Base-by-base conservation (phyloP, 2,888 invertebrate species). In the Charanyca ferruginea region DNA sequence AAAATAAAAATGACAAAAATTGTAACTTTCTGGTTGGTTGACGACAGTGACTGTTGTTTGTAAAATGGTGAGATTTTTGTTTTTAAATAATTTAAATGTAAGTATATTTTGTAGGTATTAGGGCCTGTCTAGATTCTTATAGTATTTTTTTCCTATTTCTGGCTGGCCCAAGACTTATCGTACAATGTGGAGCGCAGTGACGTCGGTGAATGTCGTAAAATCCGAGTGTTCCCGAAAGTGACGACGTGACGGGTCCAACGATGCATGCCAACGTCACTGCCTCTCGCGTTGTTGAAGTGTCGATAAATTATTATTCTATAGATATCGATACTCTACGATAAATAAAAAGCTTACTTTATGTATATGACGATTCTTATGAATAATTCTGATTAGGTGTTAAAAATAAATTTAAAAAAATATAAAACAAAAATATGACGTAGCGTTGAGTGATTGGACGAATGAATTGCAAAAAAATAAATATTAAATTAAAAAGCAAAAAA, bases 331-430 rank as follows among this genome's bases (percentile, higher is more conserved):
- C 73, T 63, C 53, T 79, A 78, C 83, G 77, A 73, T 77, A 77
- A 61, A 28, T 6, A 25, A 41, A 45, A 77, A 73, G 72, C 77
- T 77, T 79, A 76, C 77, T 80, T 76, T 77, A 79, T 78, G 76
- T 80, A 78, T 80, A 85, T 84, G 81, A 88, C 83, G 81, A 84
- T 86, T 88, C 88, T 88, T 88, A 88, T 88, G 89, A 88, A 77
- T 84, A 85, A 78, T 80, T 78, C 78, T 84, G 81, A 84, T 80
- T 88, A 86, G 83, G 76, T 84, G 79, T 83, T 82, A 81, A 80
- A 79, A 77, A 73, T 80, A 66, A 81, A 83, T 76, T n/a, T 77
- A 74, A 76, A 74, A 81, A 80, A 73, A 80, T 64, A 81, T 73
- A 82, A 84, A 81, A 83, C 76, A 84, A 84, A 87, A 85, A 84